phyloP scores from a whole-genome alignment of 2,888 invertebrate genomes.

The Platycnemis pennipes region DNA sequence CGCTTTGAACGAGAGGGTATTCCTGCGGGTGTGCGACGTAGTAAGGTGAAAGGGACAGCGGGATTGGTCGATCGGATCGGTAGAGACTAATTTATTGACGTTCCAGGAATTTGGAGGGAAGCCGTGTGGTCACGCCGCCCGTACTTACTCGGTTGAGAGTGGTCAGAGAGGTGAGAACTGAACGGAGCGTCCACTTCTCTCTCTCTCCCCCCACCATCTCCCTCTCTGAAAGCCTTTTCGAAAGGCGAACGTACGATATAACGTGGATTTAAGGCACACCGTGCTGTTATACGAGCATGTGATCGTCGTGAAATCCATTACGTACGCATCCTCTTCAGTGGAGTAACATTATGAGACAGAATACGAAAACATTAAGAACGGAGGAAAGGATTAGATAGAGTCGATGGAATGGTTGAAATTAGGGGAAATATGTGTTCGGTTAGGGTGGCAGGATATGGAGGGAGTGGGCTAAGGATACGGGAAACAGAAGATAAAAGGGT shows the following conservation, averaged over 20 bases:
- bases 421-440: too few relatives aligned
- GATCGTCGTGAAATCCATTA: not conserved
- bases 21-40: too few relatives aligned
- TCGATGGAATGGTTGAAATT: not conserved
- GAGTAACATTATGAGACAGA: not conserved
- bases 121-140: not conserved
- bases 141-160: not conserved
- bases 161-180: not conserved
- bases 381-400: not conserved
- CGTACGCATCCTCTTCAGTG: not conserved
- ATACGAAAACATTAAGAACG: not conserved
- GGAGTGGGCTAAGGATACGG: not conserved
- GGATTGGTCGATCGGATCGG: not conserved
- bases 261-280: not conserved
- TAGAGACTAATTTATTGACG: constrained; percentile 2
- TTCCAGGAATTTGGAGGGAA: not conserved
- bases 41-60: not conserved
- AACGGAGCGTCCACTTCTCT: not conserved
- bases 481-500: not conserved
- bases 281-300: not conserved
- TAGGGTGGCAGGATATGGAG: not conserved
- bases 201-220: not conserved
- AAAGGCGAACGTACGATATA: not conserved
- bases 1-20: not conserved
- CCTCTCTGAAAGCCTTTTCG: not conserved